Conservation (phyloP, 2,888 invertebrate species). For the Lysandra coridon region DNA sequence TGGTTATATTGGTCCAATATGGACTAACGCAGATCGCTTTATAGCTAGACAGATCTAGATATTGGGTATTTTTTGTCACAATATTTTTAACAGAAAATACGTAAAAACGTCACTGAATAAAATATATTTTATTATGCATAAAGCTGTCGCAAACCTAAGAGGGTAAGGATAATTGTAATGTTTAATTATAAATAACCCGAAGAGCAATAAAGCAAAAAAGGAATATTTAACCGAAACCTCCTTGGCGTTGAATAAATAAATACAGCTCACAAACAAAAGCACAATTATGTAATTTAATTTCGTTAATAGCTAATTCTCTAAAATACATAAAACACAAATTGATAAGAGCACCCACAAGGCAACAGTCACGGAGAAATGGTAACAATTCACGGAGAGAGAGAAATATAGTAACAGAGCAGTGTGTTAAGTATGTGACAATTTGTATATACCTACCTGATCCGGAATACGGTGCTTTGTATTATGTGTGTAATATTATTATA, state of each 20-base stretch:
- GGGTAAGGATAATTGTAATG: not conserved
- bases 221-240: not conserved
- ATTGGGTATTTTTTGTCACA: too few relatives aligned
- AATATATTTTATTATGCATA: not conserved
- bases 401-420: not conserved
- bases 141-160: not conserved
- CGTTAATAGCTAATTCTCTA: not conserved
- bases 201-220: not conserved
- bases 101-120: not conserved
- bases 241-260: conserved; percentile 1
- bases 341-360: conserved; percentile 12
- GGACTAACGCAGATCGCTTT: too few relatives aligned
- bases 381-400: not conserved
- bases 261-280: conserved; percentile 1
- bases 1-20: too few relatives aligned
- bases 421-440: not conserved
- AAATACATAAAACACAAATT: not conserved
- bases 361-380: not conserved
- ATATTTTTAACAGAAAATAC: not conserved
- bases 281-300: not conserved
- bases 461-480: too few relatives aligned
- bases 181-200: conserved; percentile 8
- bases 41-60: too few relatives aligned
- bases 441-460: too few relatives aligned
- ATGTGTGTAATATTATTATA: too few relatives aligned